Conservation (phyloP, 2,113 vertebrate species). For the Hylia prasina region DNA sequence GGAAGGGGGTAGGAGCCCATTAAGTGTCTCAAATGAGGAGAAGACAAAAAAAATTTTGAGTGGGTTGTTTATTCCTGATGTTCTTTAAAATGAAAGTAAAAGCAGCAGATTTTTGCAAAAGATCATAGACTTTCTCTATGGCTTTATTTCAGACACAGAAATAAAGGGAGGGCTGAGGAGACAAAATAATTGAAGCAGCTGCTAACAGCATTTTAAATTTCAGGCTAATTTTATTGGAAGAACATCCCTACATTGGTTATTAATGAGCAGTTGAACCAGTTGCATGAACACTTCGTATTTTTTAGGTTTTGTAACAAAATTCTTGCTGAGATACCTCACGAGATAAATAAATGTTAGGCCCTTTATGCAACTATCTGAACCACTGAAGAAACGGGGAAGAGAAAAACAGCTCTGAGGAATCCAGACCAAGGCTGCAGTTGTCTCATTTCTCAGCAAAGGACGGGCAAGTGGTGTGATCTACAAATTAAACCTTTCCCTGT, state of each 20-base stretch:
- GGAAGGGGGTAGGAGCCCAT: background rate
- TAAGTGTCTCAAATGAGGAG: background rate
- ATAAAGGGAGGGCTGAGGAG: background rate
- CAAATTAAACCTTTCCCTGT: background rate
- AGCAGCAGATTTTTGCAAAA: background rate
- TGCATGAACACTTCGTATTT: background rate
- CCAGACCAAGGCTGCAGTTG: background rate
- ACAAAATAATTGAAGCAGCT: background rate
- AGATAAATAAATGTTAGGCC: background rate
- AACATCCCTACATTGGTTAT: background rate
- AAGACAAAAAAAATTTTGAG: background rate
- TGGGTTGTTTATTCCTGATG: background rate
- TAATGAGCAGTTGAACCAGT: background rate
- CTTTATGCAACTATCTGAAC: background rate
- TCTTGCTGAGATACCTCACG: background rate
- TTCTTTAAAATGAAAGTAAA: background rate
- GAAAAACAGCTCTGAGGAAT: background rate
- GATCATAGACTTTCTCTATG: background rate
- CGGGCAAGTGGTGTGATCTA: background rate
- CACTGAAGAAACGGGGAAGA: background rate
- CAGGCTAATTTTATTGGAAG: background rate
- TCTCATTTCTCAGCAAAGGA: background rate
- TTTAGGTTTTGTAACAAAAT: background rate
- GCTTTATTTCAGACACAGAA: background rate
- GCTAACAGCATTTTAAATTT: background rate